Evolutionary conservation across 2,797 vertebrate species (phyloP), one percentile per base, ranked within the genome.

Genomic region (Acridotheres tristis): DNA sequence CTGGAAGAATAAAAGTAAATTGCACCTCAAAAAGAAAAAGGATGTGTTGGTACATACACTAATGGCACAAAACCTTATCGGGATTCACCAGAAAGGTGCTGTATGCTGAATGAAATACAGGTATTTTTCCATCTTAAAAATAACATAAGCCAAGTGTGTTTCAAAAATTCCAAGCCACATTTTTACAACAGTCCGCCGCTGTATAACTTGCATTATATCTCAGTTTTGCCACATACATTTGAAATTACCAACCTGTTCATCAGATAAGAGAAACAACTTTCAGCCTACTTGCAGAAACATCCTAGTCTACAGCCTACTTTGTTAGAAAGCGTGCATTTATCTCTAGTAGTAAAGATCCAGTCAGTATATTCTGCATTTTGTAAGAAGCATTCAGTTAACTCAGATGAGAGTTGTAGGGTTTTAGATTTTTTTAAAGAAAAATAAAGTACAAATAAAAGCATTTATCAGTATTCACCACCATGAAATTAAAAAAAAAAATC

Each of bases 361-460:
- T 92, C 94, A 95, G 61, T 83, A 91, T 81, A 94, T 96, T 94
- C 93, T 93, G 96, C 94, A 85, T 96, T 96, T 95, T 92, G 88
- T 96, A 94, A 96, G 94, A 97, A 97, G 93, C 74, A 84, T 77
- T 94, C 38, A 16, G 85, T 90, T 80, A 90, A 82, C 82, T 93
- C 67, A n/a, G 66, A 79, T 36, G 86, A 96, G 93, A 92, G 34
- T 62, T 84, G 66, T 90, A 89, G 55, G 92, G 90, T 42, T 96
- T 97, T 88, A 95, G 92, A 67, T 90, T 92, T 95, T 95, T 92
- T 93, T 53, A 95, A 81, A 90, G 77, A 91, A 97, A 97, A 96
- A 85, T 88, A 83, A 93, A 93, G 94, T 96, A 96, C 93, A 96
- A 96, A 97, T 95, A 95, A 97, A 94, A 81, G 51, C 74, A 88